Evolutionary conservation across 2,888 invertebrate genomes (phyloP), one percentile per base, ranked within the genome.

Genomic region (Acrobasis consociella): DNA sequence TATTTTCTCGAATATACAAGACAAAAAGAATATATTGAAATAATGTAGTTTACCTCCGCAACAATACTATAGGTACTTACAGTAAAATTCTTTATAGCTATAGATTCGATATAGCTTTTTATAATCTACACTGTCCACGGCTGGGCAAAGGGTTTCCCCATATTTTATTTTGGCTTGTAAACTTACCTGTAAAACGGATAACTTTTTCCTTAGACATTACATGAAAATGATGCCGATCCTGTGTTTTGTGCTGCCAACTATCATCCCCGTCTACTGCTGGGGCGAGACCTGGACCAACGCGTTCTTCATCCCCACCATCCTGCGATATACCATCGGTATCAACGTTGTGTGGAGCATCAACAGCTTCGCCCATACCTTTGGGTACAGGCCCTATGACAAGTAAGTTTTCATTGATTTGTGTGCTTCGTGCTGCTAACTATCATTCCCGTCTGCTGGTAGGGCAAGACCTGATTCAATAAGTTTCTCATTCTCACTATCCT

Each of bases 311-410:
- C 94, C 95, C 46, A 95, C 95, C 1, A 91, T 98, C 64, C 87
- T 96, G 63, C 94, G 98, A 60, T 98, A 98, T 85, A 94, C 95
- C 0, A 72, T 95, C 38, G 94, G 95, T 0, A 94, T 99, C 71
- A 96, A 99, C 82, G 93, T 95, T 46, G 98, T 98, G 0, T 99
- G 98, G 98, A 91, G 97, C 69, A 97, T 98, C 9, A 98, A 98
- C 87, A 97, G 97, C 74, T 97, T 97, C 5, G 98, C 98, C 0
- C 98, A 98, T 81, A 95, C 96, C 74, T 98, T 96, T 91, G 99
- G 99, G 69, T 96, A 94, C 82, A 96, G 95, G 75, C 98, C 99
- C 3, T 99, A 97, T 84, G 98, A 99, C 85, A 94, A 94, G 95
- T 95, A 83, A 90, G 93, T 83, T 16, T 53, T 16, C 39, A 37